Base-by-base conservation (phyloP, 2,888 invertebrate species). In the Galeopsomyia nigrocyanea region DNA sequence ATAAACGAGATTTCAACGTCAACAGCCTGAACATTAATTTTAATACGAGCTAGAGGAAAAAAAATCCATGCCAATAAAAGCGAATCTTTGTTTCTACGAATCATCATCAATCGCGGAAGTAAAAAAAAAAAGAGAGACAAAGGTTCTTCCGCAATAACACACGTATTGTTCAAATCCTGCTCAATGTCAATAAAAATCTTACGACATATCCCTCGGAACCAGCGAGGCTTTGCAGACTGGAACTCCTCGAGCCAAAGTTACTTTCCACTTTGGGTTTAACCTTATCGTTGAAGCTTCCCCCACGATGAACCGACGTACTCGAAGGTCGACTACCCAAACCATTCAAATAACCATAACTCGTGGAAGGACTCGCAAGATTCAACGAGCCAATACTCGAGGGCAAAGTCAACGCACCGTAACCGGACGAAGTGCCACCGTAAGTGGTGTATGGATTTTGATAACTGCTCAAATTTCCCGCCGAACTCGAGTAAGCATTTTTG, bases 151-250 rank as follows among this genome's bases (percentile, higher is more conserved):
- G n/a, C n/a, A n/a, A n/a, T n/a, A n/a, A n/a, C n/a, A n/a, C n/a
- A n/a, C n/a, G n/a, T n/a, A n/a, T n/a, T n/a, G n/a, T n/a, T n/a
- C n/a, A n/a, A n/a, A n/a, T n/a, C n/a, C n/a, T 39, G 5, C 1
- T 3, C 13, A 13, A 13, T 39, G 13, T 7, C 7, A 39, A 39
- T 39, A 39, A 7, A 10, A 39, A 7, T 13, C 94, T 90, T 93
- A 95, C 95, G 89, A 91, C 91, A 83, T 95, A 95, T 88, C 95
- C 95, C 88, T 95, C 95, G 74, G 95, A 95, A 80, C 92, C 84
- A 65, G 84, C 81, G 68, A 86, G 79, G 72, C 86, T 86, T 77
- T 86, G 86, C 57, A 86, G 75, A 76, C 86, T 86, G 46, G 86
- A 83, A 75, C 86, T 86, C 73, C 84, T 82, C 5, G 86, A 86